phyloP scores from a whole-genome alignment of 2,888 invertebrate genomes.

The Cremastinae sp. region DNA sequence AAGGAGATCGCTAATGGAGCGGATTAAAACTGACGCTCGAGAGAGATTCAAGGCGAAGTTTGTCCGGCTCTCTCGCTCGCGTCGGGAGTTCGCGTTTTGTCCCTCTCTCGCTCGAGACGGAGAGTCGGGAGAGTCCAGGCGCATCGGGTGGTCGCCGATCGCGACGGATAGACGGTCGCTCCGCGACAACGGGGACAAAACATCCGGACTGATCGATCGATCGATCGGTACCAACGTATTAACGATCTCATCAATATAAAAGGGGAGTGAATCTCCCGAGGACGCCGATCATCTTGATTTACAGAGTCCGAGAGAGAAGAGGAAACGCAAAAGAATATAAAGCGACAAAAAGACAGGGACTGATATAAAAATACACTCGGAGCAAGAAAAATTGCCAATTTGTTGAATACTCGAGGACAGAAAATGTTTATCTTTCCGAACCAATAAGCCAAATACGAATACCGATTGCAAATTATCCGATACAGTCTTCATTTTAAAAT shows the following conservation, averaged over 20 bases:
- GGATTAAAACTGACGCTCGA: conserved; percentile 35
- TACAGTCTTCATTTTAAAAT: too few relatives aligned
- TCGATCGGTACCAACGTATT: conserved; percentile 76
- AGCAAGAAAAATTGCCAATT: conserved; percentile 76
- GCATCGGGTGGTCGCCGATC: conserved; percentile 79
- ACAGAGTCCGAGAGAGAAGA: conserved; percentile 10
- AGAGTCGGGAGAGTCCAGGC: conserved; percentile 62
- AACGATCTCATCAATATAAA: conserved; percentile 79
- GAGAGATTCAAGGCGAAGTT: conserved; percentile 30
- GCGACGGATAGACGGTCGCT: conserved; percentile 76
- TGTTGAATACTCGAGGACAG: conserved; percentile 68
- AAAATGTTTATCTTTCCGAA: too few relatives aligned
- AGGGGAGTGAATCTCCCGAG: conserved; percentile 61
- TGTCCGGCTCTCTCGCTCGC: conserved; percentile 2
- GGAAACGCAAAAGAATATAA: conserved; percentile 18
- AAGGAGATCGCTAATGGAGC: conserved; percentile 47
- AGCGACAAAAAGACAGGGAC: conserved; percentile 26
- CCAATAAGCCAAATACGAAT: too few relatives aligned
- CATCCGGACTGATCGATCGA: conserved; percentile 66
- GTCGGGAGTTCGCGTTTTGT: conserved; percentile 1
- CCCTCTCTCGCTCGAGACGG: neutral
- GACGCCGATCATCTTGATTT: conserved; percentile 43
- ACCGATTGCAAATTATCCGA: too few relatives aligned
- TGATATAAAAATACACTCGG: conserved; percentile 30
- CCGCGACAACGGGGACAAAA: conserved; percentile 68